Percentiles rank a stretch among this genome's conserved stretches.
Conservation (phyloP, 2,113 vertebrate genomes). For the Trachemys scripta region DNA sequence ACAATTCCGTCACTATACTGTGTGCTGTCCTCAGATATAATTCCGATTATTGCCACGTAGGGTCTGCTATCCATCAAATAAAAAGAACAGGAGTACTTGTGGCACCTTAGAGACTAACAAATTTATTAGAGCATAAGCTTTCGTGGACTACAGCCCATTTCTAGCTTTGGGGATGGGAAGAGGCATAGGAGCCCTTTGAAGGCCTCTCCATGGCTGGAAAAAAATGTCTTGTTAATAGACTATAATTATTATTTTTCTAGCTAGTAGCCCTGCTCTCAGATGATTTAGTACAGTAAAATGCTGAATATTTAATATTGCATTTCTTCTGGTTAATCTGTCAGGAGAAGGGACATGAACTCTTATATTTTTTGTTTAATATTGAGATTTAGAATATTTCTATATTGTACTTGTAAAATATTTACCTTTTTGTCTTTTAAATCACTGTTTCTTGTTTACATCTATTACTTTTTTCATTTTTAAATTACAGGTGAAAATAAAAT, state of each 20-base stretch:
- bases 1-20: background rate
- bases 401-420: background rate
- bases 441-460: background rate
- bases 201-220: background rate
- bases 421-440: background rate
- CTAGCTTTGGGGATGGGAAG: background rate
- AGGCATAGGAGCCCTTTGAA: background rate
- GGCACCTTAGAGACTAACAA: no score
- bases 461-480: background rate
- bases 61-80: background rate
- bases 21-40: background rate
- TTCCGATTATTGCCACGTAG: rapidly evolving
- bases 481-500: constrained; percentile 97
- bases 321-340: background rate
- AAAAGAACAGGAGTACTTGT: no score
- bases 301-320: background rate
- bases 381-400: background rate
- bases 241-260: background rate
- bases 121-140: no score
- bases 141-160: no score
- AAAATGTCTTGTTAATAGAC: background rate
- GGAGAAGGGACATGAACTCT: background rate
- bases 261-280: background rate
- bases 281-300: background rate
- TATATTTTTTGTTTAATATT: background rate